These are phyloP conservation scores for Notiomystis cincta DNA, from an alignment of 2,113 vertebrate species.

Conservation along the genomic window DNA sequence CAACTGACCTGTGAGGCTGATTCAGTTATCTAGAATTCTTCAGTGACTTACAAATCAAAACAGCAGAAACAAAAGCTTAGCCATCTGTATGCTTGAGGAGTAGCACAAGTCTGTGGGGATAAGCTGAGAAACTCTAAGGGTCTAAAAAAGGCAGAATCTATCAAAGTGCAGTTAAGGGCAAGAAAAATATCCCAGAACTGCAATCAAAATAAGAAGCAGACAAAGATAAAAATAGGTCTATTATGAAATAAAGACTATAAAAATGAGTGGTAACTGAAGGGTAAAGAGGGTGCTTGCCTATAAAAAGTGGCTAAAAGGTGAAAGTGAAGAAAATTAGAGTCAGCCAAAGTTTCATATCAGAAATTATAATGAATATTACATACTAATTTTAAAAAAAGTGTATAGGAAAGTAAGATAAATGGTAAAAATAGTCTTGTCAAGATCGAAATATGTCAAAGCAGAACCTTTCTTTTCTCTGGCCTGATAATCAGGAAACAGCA, in stretches of 20 bases:
- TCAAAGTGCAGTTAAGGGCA: neutral
- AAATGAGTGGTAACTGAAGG: neutral
- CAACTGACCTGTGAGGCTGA: neutral
- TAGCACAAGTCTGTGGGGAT: neutral
- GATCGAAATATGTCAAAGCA: neutral
- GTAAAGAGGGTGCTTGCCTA: neutral
- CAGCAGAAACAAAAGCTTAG: neutral
- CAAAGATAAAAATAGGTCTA: neutral
- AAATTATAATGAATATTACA: neutral
- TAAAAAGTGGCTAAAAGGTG: neutral
- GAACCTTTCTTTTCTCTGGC: neutral
- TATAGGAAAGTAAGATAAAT: neutral
- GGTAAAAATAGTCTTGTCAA: neutral
- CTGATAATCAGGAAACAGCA: neutral
- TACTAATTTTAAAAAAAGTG: neutral
- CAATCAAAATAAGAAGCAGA: neutral
- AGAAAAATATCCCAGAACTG: neutral
- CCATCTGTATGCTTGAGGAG: neutral
- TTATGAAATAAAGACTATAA: neutral
- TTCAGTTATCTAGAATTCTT: neutral
- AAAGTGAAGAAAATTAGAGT: neutral
- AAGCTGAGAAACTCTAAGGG: neutral
- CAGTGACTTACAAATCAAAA: neutral
- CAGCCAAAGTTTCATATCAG: neutral
- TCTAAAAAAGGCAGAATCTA: neutral